A percentile compares a stretch with the other conserved stretches of the same genome.
Evolutionary conservation across 2,797 vertebrate species (phyloP).

Genomic region (Premnoplex brunnescens): DNA sequence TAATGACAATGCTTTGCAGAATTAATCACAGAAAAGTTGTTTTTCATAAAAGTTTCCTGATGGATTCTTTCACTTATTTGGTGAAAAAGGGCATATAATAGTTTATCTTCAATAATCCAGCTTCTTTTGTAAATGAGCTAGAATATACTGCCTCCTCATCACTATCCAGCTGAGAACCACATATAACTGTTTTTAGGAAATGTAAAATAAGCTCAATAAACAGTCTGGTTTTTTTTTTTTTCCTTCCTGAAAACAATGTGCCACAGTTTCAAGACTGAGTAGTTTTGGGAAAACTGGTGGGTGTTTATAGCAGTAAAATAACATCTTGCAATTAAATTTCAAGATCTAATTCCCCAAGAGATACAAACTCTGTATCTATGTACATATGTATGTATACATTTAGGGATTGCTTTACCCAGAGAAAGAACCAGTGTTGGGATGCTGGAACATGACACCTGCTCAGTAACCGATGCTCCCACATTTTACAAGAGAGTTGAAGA

Average conservation of each 20-base stretch:
- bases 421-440: not conserved
- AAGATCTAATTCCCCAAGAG: not conserved
- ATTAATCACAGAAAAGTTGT: not conserved
- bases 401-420: conserved; percentile 6
- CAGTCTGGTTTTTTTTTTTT: not conserved
- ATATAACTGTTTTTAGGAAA: not conserved
- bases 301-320: conserved; percentile 30
- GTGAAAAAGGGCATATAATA: not conserved
- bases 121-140: not conserved
- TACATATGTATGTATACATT: not conserved
- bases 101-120: not conserved
- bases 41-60: not conserved
- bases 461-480: not conserved
- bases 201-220: not conserved
- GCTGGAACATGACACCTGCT: not conserved
- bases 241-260: not conserved
- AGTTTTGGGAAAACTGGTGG: not conserved
- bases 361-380: not conserved
- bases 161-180: not conserved
- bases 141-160: not conserved
- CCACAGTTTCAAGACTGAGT: conserved; percentile 16
- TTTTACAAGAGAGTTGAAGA: not conserved
- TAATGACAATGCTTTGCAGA: not conserved
- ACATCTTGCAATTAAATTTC: conserved; percentile 12
- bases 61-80: not conserved